Base-by-base conservation (phyloP, 1,140 invertebrate species). In the Anadara kagoshimensis region DNA sequence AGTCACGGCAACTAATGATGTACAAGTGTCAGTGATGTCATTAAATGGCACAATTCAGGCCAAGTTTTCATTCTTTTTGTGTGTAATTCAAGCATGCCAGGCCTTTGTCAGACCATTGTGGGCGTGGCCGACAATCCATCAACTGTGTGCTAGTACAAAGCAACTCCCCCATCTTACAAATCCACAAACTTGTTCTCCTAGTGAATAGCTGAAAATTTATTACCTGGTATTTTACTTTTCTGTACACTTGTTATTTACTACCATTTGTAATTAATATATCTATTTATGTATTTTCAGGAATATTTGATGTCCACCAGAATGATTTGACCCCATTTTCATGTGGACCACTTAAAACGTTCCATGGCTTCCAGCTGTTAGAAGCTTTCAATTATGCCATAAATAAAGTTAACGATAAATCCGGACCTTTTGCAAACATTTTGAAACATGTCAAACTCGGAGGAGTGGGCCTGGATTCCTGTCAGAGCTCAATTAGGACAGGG, bases 321-420 rank as follows among this genome's bases (percentile, higher is more conserved):
- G 71, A 67, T 18, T 47, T 79, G 16, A 75, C 64, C 8, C 78
- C 81, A 24, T 87, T 87, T 63, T 82, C 83, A 0, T 88, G 87
- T 78, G 86, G 84, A n/a, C 36, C 70, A 0, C 78, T 88, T 22
- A 86, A 87, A 45, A 78, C 73, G 24, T 65, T 81, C 14, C 78
- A 81, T 69, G 87, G 87, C 4, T 86, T 85, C 67, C 86, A 87
- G 66, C 81, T 87, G 10, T 67, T 85, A 14, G 87, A 88, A 69
- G 86, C 87, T 2, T 87, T 88, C 71, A 78, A 85, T 54, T 87
- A 79, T 67, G 87, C 87, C 58, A 72, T 88, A 5, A 58, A 79
- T 5, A 63, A 80, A 61, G 83, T 88, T 5, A 88, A 88, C 65
- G 74, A 74, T 22, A 84, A 86, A 53, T 36, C 79, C 14, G 86